Evolutionary conservation across 2,888 invertebrate species (phyloP), one percentile per base, ranked within the genome.

Genomic region (Girardia tigrina): DNA sequence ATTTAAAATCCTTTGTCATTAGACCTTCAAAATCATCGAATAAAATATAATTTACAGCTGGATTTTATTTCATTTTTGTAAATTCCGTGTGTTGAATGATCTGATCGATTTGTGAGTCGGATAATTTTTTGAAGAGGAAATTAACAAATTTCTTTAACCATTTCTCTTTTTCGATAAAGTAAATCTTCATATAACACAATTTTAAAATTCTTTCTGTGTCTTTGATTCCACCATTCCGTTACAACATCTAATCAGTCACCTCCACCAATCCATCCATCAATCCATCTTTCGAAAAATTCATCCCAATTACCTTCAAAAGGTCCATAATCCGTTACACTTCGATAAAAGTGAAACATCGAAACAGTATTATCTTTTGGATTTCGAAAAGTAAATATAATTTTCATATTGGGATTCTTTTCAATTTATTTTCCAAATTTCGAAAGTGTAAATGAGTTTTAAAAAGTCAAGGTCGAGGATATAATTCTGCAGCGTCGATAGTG

Each of bases 181-280:
- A 78, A 28, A 70, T 78, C 78, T 69, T 78, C 78, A 69, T 26
- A 74, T 26, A 56, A 56, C 23, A 74, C 72, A n/a, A 74, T 28
- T 28, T 56, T 29, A 28, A 74, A 26, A 42, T 42, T 14, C 28
- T 42, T 42, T 69, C 29, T 36, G 26, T 23, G 8, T 4, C 73
- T 26, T 20, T 16, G n/a, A 4, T 29, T 69, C 77, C 75, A 73
- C 73, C 73, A 73, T 29, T 29, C 73, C 2, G 26, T 36, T 26
- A 26, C 26, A n/a, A 73, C 73, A 26, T 26, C 26, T 20, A 73
- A 36, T 56, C 73, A 73, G 28, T 74, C 69, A 6, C 74, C 74
- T 20, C 29, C 74, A n/a, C 28, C 27, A 2, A 74, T 74, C 74
- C 74, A 74, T 14, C 74, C 74, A 42, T 74, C 74, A 29, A 74